A percentile compares a stretch with the other conserved stretches of the same genome.
These are phyloP conservation scores for Pedetes capensis DNA, from an alignment of 2,113 vertebrate species.

Conservation along the genomic window DNA sequence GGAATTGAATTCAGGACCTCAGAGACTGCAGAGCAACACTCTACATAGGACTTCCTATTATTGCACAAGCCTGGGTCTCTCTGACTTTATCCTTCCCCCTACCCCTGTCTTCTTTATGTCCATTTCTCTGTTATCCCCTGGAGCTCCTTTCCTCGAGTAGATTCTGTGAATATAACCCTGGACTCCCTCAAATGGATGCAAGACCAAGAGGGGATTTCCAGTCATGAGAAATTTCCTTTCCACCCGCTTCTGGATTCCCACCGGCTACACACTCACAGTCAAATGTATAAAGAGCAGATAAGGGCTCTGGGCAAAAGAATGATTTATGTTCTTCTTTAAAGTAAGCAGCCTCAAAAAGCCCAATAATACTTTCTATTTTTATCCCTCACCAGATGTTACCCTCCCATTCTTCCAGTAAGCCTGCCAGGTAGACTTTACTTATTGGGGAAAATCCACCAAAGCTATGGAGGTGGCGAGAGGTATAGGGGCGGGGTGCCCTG, in stretches of 20 bases:
- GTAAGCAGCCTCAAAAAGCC: constrained; percentile 61
- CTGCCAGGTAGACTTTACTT: constrained; percentile 4
- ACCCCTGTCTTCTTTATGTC: neutral
- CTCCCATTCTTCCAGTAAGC: constrained; percentile 7
- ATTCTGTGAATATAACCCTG: neutral
- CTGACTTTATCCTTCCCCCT: neutral
- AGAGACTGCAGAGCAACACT: too few species aligned
- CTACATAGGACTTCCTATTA: neutral
- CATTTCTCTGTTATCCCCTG: neutral
- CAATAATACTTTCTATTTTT: constrained; percentile 66
- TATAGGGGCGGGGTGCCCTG: too few species aligned
- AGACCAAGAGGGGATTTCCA: constrained; percentile 67
- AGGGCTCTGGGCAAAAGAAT: constrained; percentile 64
- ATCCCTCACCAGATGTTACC: constrained; percentile 63
- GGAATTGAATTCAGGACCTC: too few species aligned
- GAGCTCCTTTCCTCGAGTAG: neutral
- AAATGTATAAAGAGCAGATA: constrained; percentile 29
- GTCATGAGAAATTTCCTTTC: constrained; percentile 11
- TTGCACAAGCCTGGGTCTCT: neutral
- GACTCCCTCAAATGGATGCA: neutral
- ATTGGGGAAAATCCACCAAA: constrained; percentile 18
- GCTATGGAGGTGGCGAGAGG: neutral
- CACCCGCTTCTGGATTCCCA: neutral
- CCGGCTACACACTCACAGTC: constrained; percentile 50
- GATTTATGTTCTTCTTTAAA: constrained; percentile 76